A percentile compares a stretch with the other conserved stretches of the same genome.
phyloP scores from a whole-genome alignment of 2,888 invertebrate species.

The Parapristionchus giblindavisi region DNA sequence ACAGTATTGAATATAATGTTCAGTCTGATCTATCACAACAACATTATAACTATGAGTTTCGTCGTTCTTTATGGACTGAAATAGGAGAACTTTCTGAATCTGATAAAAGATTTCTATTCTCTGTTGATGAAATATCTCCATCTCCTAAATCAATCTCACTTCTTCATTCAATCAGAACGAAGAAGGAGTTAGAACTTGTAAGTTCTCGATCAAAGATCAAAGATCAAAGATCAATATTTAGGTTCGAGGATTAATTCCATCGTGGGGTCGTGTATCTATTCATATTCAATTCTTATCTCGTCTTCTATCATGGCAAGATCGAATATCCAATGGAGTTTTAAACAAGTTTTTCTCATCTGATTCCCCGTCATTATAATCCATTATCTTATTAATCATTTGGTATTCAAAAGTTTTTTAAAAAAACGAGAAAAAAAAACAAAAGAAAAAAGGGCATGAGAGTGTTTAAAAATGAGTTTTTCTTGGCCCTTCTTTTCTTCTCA shows the following conservation, averaged over 20 bases:
- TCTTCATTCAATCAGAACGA: conserved; percentile 30
- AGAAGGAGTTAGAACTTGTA: conserved; percentile 24
- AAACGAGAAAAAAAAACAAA: no score
- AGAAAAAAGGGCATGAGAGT: no score
- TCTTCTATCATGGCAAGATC: conserved; percentile 58
- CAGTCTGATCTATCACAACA: conserved; percentile 57
- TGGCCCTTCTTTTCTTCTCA: no score
- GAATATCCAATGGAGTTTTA: conserved; percentile 25
- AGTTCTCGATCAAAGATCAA: not conserved
- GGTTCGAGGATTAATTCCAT: conserved; percentile 54
- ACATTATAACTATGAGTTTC: conserved; percentile 53
- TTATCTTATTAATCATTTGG: not conserved
- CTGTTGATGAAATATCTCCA: conserved; percentile 26
- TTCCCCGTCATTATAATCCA: conserved; percentile 25
- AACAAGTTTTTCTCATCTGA: conserved; percentile 25
- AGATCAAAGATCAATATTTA: conserved; percentile 19
- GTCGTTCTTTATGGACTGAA: conserved; percentile 49
- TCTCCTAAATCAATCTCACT: conserved; percentile 36
- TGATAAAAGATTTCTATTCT: conserved; percentile 35
- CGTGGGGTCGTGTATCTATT: conserved; percentile 58
- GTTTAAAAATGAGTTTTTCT: no score
- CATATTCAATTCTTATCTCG: conserved; percentile 62
- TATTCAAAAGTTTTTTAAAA: not conserved
- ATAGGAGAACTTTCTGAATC: conserved; percentile 38
- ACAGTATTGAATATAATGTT: conserved; percentile 35